A percentile compares a stretch with the other conserved stretches of the same genome.
Conservation (phyloP, 2,113 vertebrate species). For the Rallus limicola region DNA sequence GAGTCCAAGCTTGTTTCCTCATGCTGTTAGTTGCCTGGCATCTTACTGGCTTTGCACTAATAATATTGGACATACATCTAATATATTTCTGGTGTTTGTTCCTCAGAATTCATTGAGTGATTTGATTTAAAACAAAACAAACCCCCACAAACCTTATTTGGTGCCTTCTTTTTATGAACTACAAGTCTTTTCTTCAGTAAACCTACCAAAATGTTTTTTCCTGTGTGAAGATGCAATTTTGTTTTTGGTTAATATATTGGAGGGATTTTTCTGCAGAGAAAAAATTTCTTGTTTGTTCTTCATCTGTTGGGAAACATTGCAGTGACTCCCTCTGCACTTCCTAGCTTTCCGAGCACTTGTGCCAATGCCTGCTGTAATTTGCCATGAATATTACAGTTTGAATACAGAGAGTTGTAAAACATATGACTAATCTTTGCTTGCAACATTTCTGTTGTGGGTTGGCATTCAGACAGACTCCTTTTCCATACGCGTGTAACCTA, state of each 20-base stretch:
- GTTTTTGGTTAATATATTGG: background rate
- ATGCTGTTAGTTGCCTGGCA: background rate
- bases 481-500: background rate
- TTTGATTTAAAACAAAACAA: background rate
- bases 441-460: constrained; percentile 40
- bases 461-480: constrained; percentile 29
- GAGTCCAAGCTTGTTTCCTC: background rate
- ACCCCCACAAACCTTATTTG: background rate
- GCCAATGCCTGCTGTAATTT: constrained; percentile 10
- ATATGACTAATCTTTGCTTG: constrained; percentile 35
- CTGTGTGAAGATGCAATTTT: background rate
- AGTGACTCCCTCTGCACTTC: background rate
- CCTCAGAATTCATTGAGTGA: background rate
- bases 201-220: background rate
- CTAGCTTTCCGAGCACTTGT: background rate
- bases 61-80: background rate
- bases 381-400: constrained; percentile 1
- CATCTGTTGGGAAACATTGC: background rate
- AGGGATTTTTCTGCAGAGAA: background rate
- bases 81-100: background rate
- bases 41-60: background rate
- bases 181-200: background rate
- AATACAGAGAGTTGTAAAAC: constrained; percentile 37
- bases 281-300: background rate
- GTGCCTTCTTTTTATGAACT: background rate